phyloP scores from a whole-genome alignment of 2,888 invertebrate genomes.

The Acanthacorydalis orientalis region DNA sequence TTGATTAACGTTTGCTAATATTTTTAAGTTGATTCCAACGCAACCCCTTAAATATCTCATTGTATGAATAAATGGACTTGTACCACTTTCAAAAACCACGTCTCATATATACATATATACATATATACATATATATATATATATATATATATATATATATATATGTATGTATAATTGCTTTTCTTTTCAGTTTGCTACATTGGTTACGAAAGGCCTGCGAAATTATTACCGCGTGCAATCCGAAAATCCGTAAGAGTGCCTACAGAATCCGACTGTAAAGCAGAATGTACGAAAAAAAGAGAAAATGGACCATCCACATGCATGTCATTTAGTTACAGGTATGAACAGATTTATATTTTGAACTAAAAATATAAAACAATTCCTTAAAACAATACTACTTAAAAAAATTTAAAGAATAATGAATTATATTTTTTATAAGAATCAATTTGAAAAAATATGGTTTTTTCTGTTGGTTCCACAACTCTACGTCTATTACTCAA shows the following conservation, averaged over 20 bases:
- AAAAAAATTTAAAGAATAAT: too few species aligned
- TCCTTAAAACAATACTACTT: conserved; percentile 4
- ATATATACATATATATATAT: too few species aligned
- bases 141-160: too few species aligned
- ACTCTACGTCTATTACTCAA: too few species aligned
- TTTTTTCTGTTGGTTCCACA: too few species aligned
- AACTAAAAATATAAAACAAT: background rate
- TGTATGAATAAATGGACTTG: too few species aligned
- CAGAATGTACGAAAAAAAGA: conserved; percentile 41
- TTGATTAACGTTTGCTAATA: too few species aligned
- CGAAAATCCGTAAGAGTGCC: conserved; percentile 46
- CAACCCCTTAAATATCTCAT: too few species aligned
- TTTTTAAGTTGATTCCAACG: too few species aligned
- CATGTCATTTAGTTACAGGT: conserved; percentile 61
- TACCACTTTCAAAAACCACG: too few species aligned
- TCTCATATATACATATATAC: too few species aligned
- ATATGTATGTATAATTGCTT: background rate
- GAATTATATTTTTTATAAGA: background rate
- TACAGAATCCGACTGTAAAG: conserved; percentile 50
- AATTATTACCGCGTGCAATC: conserved; percentile 43
- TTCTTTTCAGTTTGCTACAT: conserved; percentile 52
- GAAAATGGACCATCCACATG: conserved; percentile 46
- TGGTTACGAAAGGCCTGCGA: conserved; percentile 60
- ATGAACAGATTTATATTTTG: conserved; percentile 11
- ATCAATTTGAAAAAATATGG: too few species aligned